A percentile compares a stretch with the other conserved stretches of the same genome.
These are phyloP conservation scores for Erinaceus europaeus DNA, from an alignment of 2,113 vertebrate species.

Conservation along the genomic window DNA sequence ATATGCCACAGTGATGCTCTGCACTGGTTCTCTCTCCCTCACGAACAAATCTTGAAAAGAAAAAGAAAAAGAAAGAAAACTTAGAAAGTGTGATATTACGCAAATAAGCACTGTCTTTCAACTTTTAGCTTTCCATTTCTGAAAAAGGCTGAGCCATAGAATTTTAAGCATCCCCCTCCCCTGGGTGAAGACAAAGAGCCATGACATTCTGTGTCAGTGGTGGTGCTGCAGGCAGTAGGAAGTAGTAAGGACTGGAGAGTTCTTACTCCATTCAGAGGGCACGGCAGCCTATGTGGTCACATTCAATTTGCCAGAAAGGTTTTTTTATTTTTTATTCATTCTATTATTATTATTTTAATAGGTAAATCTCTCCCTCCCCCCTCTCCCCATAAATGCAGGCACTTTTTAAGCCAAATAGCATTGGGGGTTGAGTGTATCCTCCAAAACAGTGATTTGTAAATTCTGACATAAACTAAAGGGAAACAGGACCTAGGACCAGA, in stretches of 20 bases:
- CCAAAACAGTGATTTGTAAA: background rate
- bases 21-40: no score
- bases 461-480: background rate
- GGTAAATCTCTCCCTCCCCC: background rate
- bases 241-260: fast-evolving
- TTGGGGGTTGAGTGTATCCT: background rate
- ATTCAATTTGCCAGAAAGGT: background rate
- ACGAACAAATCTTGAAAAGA: no score
- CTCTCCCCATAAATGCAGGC: background rate
- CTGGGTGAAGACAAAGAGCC: background rate
- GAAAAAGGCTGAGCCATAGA: background rate
- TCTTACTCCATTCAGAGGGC: background rate
- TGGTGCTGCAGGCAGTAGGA: background rate
- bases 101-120: background rate
- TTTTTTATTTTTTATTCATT: no score
- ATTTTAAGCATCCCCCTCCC: background rate
- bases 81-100: no score
- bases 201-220: background rate
- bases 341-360: background rate
- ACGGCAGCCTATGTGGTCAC: background rate
- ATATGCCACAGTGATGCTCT: no score
- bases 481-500: background rate
- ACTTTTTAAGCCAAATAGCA: background rate
- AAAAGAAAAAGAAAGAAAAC: no score
- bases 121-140: background rate